These are phyloP conservation scores for Manduca sexta DNA, from an alignment of 1,140 invertebrate species.

Conservation along the genomic window DNA sequence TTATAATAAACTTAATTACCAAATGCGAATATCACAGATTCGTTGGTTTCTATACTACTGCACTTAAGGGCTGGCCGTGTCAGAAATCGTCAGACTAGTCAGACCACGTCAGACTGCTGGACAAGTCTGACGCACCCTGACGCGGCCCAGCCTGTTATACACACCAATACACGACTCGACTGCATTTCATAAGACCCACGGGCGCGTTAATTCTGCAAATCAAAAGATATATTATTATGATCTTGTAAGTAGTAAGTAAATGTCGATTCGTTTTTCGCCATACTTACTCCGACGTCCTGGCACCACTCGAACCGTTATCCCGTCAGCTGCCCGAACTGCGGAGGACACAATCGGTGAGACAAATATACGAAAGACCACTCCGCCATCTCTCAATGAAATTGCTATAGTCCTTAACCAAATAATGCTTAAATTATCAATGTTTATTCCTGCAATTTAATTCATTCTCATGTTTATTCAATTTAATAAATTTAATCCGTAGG, in stretches of 20 bases:
- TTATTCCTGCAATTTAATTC: no score
- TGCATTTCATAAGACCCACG: constrained; percentile 70
- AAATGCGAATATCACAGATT: constrained; percentile 73
- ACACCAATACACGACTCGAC: constrained; percentile 17
- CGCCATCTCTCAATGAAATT: no score
- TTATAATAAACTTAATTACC: constrained; percentile 54
- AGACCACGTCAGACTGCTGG: no score
- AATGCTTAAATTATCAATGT: no score
- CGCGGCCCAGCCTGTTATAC: constrained; percentile 10
- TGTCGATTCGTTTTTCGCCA: background rate
- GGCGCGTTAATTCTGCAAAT: constrained; percentile 70
- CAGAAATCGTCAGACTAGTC: constrained; percentile 5
- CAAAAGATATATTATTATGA: constrained; percentile 35
- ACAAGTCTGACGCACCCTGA: constrained; percentile 5
- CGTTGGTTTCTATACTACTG: constrained; percentile 48
- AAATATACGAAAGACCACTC: no score
- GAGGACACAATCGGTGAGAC: constrained; percentile 10
- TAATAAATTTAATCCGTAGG: no score
- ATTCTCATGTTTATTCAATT: no score
- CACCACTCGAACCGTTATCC: constrained; percentile 67
- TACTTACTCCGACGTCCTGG: constrained; percentile 70
- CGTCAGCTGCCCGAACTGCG: constrained; percentile 66
- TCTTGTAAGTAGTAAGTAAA: background rate
- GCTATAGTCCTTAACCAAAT: no score
- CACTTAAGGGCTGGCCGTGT: constrained; percentile 48